phyloP scores from a whole-genome alignment of 2,113 vertebrate species.

The Upupa epops region DNA sequence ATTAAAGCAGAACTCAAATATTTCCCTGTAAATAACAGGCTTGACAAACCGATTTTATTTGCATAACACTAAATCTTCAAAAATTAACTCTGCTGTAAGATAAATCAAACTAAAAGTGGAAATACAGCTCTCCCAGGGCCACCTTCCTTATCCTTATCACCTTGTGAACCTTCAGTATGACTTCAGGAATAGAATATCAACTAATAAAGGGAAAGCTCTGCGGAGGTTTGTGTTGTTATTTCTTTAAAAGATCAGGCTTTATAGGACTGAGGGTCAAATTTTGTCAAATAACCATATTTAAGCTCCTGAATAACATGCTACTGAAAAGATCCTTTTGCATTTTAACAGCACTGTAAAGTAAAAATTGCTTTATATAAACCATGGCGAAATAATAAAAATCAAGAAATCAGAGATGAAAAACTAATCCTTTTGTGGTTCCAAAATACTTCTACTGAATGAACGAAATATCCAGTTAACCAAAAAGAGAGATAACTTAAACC shows the following conservation, averaged over 20 bases:
- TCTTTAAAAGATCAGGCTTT: background rate
- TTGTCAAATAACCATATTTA: background rate
- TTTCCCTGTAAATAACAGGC: background rate
- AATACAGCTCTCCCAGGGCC: background rate
- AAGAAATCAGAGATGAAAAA: slow-evolving; percentile 14
- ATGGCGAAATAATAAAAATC: background rate
- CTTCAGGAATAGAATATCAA: background rate
- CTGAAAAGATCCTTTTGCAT: background rate
- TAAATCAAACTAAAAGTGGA: background rate
- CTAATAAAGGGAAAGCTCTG: background rate
- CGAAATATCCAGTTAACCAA: slow-evolving; percentile 19
- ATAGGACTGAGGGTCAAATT: background rate
- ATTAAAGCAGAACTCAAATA: background rate
- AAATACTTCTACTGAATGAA: slow-evolving; percentile 11
- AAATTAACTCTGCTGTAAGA: background rate
- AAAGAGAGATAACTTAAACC: slow-evolving; percentile 37
- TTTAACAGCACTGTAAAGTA: background rate
- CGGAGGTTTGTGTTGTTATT: fast-evolving
- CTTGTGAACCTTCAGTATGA: background rate
- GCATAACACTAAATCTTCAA: background rate
- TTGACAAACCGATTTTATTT: background rate
- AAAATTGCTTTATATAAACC: background rate
- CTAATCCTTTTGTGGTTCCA: slow-evolving; percentile 40
- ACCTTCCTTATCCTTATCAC: background rate
- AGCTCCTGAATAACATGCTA: background rate